Evolutionary conservation across 2,797 vertebrate genomes (phyloP).

Genomic region (Phataginus tetradactyla): DNA sequence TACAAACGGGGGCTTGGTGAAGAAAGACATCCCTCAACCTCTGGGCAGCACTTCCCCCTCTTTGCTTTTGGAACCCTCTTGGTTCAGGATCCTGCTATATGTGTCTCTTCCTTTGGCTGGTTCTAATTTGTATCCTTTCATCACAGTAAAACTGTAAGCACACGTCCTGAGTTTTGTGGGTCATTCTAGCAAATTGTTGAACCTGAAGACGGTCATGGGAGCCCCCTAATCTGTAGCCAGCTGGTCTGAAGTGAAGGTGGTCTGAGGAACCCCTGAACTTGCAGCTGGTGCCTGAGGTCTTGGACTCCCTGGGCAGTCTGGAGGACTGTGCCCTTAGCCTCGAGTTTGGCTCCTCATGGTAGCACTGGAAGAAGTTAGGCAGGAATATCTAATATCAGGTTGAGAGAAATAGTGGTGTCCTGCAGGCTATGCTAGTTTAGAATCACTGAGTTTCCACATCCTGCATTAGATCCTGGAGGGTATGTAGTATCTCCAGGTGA

Average conservation of each 20-base stretch:
- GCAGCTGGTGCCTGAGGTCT: neutral
- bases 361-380: neutral
- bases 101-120: neutral
- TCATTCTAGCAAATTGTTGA: constrained; percentile 6
- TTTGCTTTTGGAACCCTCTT: neutral
- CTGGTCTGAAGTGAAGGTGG: neutral
- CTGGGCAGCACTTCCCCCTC: neutral
- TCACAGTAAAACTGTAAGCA: neutral
- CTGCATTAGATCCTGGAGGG: neutral
- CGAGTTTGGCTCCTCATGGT: neutral
- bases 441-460: neutral
- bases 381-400: neutral
- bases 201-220: neutral
- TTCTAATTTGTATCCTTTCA: neutral
- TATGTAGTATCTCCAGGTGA: neutral
- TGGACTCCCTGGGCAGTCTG: neutral
- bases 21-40: neutral
- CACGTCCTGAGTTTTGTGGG: neutral
- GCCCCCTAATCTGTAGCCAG: neutral
- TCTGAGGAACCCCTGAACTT: neutral
- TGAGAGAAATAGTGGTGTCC: neutral
- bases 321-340: neutral
- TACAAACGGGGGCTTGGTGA: neutral
- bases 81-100: neutral
- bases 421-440: neutral